Base-by-base conservation (phyloP, 2,113 vertebrate species). In the Oreocharis arfaki region DNA sequence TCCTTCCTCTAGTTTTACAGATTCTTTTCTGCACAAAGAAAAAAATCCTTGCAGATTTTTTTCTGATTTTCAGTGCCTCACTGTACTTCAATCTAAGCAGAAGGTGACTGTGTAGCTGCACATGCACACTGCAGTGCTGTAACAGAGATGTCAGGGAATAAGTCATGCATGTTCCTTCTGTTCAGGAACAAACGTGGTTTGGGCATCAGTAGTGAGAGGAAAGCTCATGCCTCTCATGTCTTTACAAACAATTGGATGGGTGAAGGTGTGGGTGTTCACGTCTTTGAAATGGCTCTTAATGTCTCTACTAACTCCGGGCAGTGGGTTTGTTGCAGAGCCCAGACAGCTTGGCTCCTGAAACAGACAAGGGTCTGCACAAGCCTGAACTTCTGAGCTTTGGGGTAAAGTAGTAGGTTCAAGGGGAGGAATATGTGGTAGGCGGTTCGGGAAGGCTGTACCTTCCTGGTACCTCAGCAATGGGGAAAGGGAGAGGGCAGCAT, bases 211-310 rank as follows among this genome's bases (percentile, higher is more conserved):
- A 52, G 26, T 10, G 49, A 63, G 41, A 74, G 19, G 23, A 55
- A 33, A 84, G 14, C 22, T 27, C 8, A 33, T 11, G 22, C 21
- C 11, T 30, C 22, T 27, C 8, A 33, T 11, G 22, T 22, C 11
- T 30, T 63, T 33, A 22, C 33, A 61, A 35, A 26, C 20, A 61
- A 10, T 26, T 37, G 32, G 46, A 50, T 12, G 47, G 30, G 22
- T 44, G 56, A 61, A 24, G 26, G 46, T 28, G 9, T 50, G 35
- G 35, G 30, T 50, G 12, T 35, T 35, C 7, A 35, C 0, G 0
- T 8, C 19, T 52, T 30, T 13, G 19, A 50, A 30, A 49, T 5
- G 30, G 6, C 6, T 24, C 35, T 46, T 8, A 4, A 7, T 28
- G 55, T 60, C 55, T 28, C 30, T 12, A 0, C 65, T 30, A 9